Evolutionary conservation across 2,797 vertebrate species (phyloP), one percentile per base, ranked within the genome.

Genomic region (Manis crassicaudata): DNA sequence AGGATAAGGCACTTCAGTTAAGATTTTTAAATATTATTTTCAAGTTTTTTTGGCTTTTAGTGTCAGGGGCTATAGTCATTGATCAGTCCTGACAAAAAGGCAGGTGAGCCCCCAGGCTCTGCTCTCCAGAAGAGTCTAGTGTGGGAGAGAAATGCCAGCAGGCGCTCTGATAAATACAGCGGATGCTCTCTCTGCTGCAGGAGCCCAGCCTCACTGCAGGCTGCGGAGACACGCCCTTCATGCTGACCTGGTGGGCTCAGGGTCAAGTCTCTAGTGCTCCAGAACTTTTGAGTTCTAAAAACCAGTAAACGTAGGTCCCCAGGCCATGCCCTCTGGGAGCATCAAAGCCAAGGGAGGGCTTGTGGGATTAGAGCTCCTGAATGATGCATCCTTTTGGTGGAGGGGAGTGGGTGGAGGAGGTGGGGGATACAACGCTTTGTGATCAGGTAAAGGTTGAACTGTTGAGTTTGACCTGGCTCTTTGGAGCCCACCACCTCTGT

Each of bases 231-330:
- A 4, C 4, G 17, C 54, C 35, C 40, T 81, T 91, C 46, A 7
- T 84, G 56, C 65, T 75, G 60, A 70, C 43, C 4, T 29, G n/a
- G 37, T 17, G 40, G 37, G 23, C 83, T 40, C 58, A 13, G 17
- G n/a, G 60, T 52, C 70, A 35, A 35, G 32, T 60, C 63, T 88
- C 27, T 16, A 6, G 16, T 60, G 21, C 79, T 76, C 62, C 40
- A 90, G 72, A 75, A 58, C 67, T 81, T 81, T 85, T 14, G 54
- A 75, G 52, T 93, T 92, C 32, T 29, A 29, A 21, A 97, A 58
- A 18, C 29, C 80, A 63, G 25, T 58, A 86, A 20, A 58, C 11
- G 3, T 54, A 63, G 62, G n/a, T 88, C 9, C 46, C 50, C 40
- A 13, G 17, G 12, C 50, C 37, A 13, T 8, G 7, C 1, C 2